Base-by-base conservation (phyloP, 2,113 vertebrate species). In the Myxocyprinus asiaticus region DNA sequence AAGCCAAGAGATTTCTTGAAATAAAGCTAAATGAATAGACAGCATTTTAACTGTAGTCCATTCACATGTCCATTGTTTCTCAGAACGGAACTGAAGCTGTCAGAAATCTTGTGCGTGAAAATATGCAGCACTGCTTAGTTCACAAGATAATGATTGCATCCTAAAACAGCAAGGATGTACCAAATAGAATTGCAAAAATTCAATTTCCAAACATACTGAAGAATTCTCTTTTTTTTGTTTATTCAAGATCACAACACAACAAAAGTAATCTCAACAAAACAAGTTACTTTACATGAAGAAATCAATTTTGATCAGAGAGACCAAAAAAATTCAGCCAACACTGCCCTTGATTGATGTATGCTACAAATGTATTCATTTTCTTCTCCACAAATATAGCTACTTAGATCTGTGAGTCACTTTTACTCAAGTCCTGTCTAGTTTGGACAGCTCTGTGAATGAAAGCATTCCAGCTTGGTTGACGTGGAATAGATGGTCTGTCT, bases 401-500 rank as follows among this genome's bases (percentile, higher is more conserved):
- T 44, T 67, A 42, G 9, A 67, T 58, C 8, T 9, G 79, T 33
- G 42, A 44, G 74, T 9, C 17, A 55, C 67, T 67, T 73, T 55
- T 67, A 72, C 65, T 48, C 17, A 66, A 44, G 44, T 58, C 73
- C 61, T 77, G 53, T 73, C 67, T 67, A 6, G 55, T 11, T 47
- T 43, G n/a, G 43, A 59, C 61, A 10, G 44, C 43, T 53, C 59
- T 22, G 42, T 69, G 76, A 33, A 70, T 77, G 68, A 81, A 76
- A 64, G 11, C 5, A 3, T 56, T 67, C 55, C 22, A 15, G 66
- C 8, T 43, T 53, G 50, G 43, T 33, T 74, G 47, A 70, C 15
- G 22, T 53, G 81, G 83, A 87, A 88, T 66, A 47, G 85, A 88
- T 78, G 69, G 79, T 72, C 83, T 77, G 76, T 86, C 76, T 79